A percentile compares a stretch with the other conserved stretches of the same genome.
These are phyloP conservation scores for Standfussiana lucernea DNA, from an alignment of 2,888 invertebrate genomes.

Conservation along the genomic window DNA sequence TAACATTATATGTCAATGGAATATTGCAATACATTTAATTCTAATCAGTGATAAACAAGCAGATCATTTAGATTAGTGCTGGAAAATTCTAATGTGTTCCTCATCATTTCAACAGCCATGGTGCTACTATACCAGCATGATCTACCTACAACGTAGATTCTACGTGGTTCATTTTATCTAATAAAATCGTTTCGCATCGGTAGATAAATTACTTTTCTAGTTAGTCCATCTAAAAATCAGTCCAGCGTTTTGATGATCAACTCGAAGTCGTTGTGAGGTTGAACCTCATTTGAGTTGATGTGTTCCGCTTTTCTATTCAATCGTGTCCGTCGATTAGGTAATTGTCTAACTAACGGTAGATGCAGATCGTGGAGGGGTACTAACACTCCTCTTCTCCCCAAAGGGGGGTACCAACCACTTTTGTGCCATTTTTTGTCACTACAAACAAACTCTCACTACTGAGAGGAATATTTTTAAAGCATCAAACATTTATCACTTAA, in stretches of 20 bases:
- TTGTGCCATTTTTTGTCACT: constrained; percentile 51
- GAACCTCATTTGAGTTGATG: constrained; percentile 24
- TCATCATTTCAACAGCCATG: constrained; percentile 20
- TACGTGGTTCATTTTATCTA: constrained; percentile 24
- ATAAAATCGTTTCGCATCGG: constrained; percentile 23
- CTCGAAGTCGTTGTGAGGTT: constrained; percentile 19
- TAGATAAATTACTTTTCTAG: constrained; percentile 35
- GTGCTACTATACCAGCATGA: constrained; percentile 34
- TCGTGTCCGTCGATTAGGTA: not conserved
- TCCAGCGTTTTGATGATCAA: constrained; percentile 34
- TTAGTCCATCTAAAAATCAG: constrained; percentile 42
- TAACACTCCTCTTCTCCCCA: constrained; percentile 8
- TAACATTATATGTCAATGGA: constrained; percentile 65
- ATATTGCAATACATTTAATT: constrained; percentile 57
- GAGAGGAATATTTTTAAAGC: constrained; percentile 72
- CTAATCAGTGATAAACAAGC: constrained; percentile 58
- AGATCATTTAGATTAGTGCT: constrained; percentile 58
- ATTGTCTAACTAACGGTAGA: not conserved
- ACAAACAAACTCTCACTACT: constrained; percentile 49
- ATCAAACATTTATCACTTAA: constrained; percentile 74
- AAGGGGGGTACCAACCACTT: constrained; percentile 13
- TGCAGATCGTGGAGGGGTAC: constrained; percentile 29
- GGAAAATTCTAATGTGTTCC: constrained; percentile 47
- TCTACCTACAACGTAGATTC: constrained; percentile 22
- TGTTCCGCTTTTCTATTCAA: constrained; percentile 7